Percentiles rank a stretch among this genome's conserved stretches.
Evolutionary conservation across 2,888 invertebrate genomes (phyloP).

Genomic region (Tachina grossa): DNA sequence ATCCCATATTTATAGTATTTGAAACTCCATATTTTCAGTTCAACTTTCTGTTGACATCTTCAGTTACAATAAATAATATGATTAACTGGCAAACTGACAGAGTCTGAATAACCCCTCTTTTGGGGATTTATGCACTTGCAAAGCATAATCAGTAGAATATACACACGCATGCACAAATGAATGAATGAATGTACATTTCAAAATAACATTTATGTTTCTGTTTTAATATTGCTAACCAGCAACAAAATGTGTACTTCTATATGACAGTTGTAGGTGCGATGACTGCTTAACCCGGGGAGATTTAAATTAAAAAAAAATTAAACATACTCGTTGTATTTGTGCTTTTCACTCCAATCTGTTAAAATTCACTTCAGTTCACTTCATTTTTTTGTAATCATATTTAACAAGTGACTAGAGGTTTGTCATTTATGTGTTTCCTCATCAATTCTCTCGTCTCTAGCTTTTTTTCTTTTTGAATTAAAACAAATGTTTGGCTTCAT

Average conservation of each 20-base stretch:
- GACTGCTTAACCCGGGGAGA: constrained; percentile 65
- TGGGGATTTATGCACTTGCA: constrained; percentile 36
- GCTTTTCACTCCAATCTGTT: constrained; percentile 10
- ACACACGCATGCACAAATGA: background rate
- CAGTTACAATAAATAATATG: constrained; percentile 61
- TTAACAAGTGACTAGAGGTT: constrained; percentile 11
- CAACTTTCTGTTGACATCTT: constrained; percentile 65
- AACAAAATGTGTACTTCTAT: background rate
- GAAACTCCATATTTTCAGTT: constrained; percentile 23
- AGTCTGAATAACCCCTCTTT: constrained; percentile 39
- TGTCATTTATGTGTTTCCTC: constrained; percentile 28
- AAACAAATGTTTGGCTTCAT: constrained; percentile 66
- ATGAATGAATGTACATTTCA: background rate
- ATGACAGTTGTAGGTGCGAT: constrained; percentile 63
- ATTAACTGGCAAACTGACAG: constrained; percentile 50
- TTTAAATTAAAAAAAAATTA: constrained; percentile 59
- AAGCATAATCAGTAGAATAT: background rate
- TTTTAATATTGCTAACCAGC: constrained; percentile 8
- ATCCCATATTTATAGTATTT: background rate
- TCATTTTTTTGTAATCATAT: constrained; percentile 26
- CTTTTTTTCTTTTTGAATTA: constrained; percentile 39
- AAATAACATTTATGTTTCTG: constrained; percentile 21
- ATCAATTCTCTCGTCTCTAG: background rate
- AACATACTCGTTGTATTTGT: constrained; percentile 20
- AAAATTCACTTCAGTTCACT: constrained; percentile 33